Evolutionary conservation across 1,140 invertebrate genomes (phyloP).

Genomic region (Brachionus angularis): DNA sequence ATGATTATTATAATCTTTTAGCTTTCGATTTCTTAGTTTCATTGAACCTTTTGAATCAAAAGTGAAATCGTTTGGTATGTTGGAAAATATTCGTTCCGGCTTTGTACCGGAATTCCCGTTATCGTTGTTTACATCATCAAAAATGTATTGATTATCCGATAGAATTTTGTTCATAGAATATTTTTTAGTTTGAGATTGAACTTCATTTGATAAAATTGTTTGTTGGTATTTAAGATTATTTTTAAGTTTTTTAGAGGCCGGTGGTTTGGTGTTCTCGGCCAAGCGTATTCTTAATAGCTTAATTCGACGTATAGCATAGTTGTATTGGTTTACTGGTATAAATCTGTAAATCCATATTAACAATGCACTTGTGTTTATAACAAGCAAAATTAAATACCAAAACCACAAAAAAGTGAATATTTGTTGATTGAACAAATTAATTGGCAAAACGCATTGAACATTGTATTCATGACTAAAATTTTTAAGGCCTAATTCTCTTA

Average conservation of each 20-base stretch:
- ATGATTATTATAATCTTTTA: neutral
- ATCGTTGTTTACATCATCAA: slow-evolving; percentile 27
- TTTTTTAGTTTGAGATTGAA: neutral
- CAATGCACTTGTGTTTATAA: slow-evolving; percentile 46
- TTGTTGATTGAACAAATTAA: slow-evolving; percentile 59
- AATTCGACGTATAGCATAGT: slow-evolving; percentile 35
- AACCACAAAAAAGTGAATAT: slow-evolving; percentile 57
- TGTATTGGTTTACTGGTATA: slow-evolving; percentile 41
- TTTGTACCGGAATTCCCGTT: neutral
- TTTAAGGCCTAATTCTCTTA: slow-evolving; percentile 45
- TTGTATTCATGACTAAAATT: slow-evolving; percentile 49
- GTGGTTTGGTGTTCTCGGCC: slow-evolving; percentile 13
- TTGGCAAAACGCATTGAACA: slow-evolving; percentile 55
- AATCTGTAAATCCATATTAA: slow-evolving; percentile 42
- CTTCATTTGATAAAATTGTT: neutral
- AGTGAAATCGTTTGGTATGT: neutral
- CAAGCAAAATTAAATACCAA: slow-evolving; percentile 54
- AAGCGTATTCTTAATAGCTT: slow-evolving; percentile 19
- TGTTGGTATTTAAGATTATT: slow-evolving; percentile 1
- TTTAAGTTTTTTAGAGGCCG: neutral
- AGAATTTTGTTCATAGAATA: neutral
- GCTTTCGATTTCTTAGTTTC: slow-evolving; percentile 6
- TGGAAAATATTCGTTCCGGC: neutral
- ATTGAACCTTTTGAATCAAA: slow-evolving; percentile 18
- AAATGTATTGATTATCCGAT: neutral